A percentile compares a stretch with the other conserved stretches of the same genome.
These are phyloP conservation scores for Centropristis striata DNA, from an alignment of 2,113 vertebrate genomes.

Conservation along the genomic window DNA sequence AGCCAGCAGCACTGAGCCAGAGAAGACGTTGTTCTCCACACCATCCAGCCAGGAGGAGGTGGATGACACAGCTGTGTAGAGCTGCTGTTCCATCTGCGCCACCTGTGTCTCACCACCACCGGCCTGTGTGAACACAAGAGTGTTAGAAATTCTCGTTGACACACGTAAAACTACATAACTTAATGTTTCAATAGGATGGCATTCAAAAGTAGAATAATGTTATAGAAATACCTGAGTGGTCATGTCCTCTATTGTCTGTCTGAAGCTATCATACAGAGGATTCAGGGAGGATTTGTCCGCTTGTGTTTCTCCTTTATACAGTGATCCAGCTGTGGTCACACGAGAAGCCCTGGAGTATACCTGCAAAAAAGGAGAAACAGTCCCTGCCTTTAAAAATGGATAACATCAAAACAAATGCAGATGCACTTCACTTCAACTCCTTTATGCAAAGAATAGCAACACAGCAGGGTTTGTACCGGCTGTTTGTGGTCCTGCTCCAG, in stretches of 20 bases:
- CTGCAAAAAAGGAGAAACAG: conserved; percentile 69
- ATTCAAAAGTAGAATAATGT: not conserved
- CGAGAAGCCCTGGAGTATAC: conserved; percentile 88
- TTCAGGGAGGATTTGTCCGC: conserved; percentile 86
- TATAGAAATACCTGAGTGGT: conserved; percentile 83
- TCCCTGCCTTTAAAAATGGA: not conserved
- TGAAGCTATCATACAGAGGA: conserved; percentile 87
- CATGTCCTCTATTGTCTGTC: conserved; percentile 87
- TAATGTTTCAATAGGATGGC: not conserved
- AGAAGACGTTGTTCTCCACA: conserved; percentile 90
- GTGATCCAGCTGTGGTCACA: conserved; percentile 83
- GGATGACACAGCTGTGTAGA: conserved; percentile 89
- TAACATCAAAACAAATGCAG: not conserved
- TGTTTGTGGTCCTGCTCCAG: conserved; percentile 90
- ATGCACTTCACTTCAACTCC: not conserved
- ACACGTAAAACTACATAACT: not conserved
- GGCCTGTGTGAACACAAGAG: conserved; percentile 71
- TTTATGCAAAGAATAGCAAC: not conserved
- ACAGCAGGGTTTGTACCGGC: conserved; percentile 79
- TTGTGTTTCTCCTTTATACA: conserved; percentile 86
- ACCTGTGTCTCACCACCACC: conserved; percentile 75
- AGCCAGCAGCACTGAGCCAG: conserved; percentile 85
- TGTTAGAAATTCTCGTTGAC: not conserved
- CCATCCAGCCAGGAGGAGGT: conserved; percentile 91
- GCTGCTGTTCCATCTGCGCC: conserved; percentile 87